Percentiles rank a stretch among this genome's conserved stretches.
phyloP scores from a whole-genome alignment of 2,888 invertebrate species.

The Globia sparganii region DNA sequence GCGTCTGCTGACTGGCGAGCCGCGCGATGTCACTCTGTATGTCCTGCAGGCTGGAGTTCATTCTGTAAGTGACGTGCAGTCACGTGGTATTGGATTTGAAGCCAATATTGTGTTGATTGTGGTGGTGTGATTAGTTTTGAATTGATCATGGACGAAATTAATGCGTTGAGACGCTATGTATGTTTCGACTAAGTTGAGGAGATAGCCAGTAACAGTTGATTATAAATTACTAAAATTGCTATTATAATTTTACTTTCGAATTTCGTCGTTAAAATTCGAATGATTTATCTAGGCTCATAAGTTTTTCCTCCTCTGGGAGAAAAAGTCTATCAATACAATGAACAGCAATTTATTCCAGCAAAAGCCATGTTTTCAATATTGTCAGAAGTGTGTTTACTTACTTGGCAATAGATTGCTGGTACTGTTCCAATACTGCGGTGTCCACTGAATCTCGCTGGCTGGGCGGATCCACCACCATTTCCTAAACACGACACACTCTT shows the following conservation, averaged over 20 bases:
- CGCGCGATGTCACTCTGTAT: constrained; percentile 98
- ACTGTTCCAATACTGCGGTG: constrained; percentile 95
- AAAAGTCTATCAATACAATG: constrained; percentile 6
- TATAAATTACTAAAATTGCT: not conserved
- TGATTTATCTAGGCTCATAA: not conserved
- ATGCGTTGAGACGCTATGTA: not conserved
- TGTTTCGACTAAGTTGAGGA: not conserved
- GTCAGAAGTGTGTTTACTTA: constrained; percentile 84
- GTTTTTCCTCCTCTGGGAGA: too few relatives aligned
- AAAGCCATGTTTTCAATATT: not conserved
- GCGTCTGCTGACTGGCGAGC: constrained; percentile 93
- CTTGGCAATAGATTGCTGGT: constrained; percentile 95
- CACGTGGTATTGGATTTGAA: constrained; percentile 54
- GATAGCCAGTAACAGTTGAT: not conserved
- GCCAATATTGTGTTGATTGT: constrained; percentile 40
- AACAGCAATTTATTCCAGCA: constrained; percentile 27
- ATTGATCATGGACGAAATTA: constrained; percentile 7
- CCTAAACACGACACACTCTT: constrained; percentile 70
- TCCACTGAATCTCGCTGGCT: constrained; percentile 90
- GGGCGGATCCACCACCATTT: constrained; percentile 79
- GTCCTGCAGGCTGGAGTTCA: constrained; percentile 98
- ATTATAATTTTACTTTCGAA: not conserved
- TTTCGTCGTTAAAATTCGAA: too few relatives aligned
- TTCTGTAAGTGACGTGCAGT: constrained; percentile 89
- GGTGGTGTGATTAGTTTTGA: constrained; percentile 29